Base-by-base conservation (phyloP, 1,140 invertebrate species). In the Cryptotermes secundus region DNA sequence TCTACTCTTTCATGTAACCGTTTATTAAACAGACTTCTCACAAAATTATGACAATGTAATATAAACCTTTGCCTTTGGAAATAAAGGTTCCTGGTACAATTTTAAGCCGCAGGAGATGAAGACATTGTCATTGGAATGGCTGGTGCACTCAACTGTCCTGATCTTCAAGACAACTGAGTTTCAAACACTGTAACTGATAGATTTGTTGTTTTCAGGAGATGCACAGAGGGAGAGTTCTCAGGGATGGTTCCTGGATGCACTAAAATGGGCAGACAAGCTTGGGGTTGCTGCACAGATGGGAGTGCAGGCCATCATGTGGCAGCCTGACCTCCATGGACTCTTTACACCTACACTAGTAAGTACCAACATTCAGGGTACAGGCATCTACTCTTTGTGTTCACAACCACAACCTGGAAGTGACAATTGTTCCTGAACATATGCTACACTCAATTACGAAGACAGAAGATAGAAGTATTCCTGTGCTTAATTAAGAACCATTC, bases 201-300 rank as follows among this genome's bases (percentile, higher is more conserved):
- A 0, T 82, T 14, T 79, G 14, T 42, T 81, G 91, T 90, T n/a
- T n/a, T 89, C 16, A 88, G 89, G 89, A 10, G 87, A 88, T 36
- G 84, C 86, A 3, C 89, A 90, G 82, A 87, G 85, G 82, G 89
- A 42, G 16, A 72, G 59, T 31, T 79, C 53, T 19, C 83, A 89
- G 72, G 86, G 86, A 10, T 86, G 88, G 83, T 91, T 89, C 84
- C 72, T 88, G 26, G 90, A 91, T n/a, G 91, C 90, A 3, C 85
- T 92, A 7, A 86, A 87, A 0, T 90, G 90, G 89, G 85, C 89
- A 0, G 88, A 89, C 85, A 88, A 89, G 84, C 84, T 92, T 16
- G 91, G 91, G 53, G 87, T 89, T 34, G 87, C 89, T 3, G 91
- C 91, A 0, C 89, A 87, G 86, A 86, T 90, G n/a, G 91, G 90